Evolutionary conservation across 2,797 vertebrate species (phyloP), one percentile per base, ranked within the genome.

Genomic region (Muscicapa striata): DNA sequence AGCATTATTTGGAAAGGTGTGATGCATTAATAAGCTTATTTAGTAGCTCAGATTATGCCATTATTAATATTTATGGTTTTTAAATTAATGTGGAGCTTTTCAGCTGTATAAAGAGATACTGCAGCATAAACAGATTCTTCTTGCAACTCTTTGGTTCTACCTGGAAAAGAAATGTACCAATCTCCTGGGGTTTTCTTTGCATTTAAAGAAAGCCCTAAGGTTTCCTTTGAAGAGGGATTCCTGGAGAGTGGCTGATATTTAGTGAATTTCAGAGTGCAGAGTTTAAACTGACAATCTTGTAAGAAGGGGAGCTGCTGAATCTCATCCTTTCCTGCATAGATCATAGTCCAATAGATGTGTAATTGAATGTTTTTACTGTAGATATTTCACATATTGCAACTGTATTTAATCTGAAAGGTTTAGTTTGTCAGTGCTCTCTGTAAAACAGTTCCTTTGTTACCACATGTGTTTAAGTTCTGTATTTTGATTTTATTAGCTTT

Each of bases 201-300:
- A 43, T 89, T 82, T 59, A 82, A 89, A 80, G 52, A 70, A 89
- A 94, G 23, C 45, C 45, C n/a, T 46, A 34, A 68, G 41, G 43
- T 90, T 80, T 90, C 52, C 75, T 95, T 95, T 89, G 74, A 93
- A 90, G 34, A 10, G 11, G 8, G 17, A 51, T 83, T 93, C 82
- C 61, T 76, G 51, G 38, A 89, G 68, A 51, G 18, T 46, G 41
- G 13, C 22, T 89, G 64, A 10, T 64, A 24, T 82, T 78, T 57
- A 70, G 23, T 21, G 64, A 82, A 74, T 89, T 87, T 87, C 52
- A 54, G 30, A 79, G 38, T 69, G 36, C 1, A 3, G 17, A 3
- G 17, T 68, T 91, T 84, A 89, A 92, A 90, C 24, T 69, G 18
- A 22, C 23, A 52, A 24, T 24, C 34, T 80, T 79, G 24, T 63